Percentiles rank a stretch among this genome's conserved stretches.
Conservation (phyloP, 1,140 invertebrate genomes). For the Stratiolaelaps scimitus region DNA sequence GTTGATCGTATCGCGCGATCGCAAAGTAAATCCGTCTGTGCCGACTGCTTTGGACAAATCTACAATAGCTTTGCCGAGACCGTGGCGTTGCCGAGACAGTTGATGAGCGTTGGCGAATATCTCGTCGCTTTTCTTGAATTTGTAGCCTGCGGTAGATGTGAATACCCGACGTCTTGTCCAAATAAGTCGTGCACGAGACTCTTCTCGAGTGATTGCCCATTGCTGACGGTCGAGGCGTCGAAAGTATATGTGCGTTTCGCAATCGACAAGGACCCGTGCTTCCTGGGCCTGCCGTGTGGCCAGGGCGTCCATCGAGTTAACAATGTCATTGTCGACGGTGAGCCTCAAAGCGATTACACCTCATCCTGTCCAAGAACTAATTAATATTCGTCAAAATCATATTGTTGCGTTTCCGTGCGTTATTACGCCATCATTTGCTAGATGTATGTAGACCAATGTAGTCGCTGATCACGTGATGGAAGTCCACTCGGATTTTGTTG, state of each 20-base stretch:
- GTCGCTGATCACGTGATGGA: background rate
- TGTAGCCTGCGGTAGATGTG: conserved; percentile 5
- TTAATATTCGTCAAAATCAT: too few relatives aligned
- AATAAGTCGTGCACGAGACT: background rate
- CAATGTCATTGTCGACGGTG: conserved; percentile 18
- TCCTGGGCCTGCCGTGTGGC: conserved; percentile 15
- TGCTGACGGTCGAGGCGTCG: conserved; percentile 14
- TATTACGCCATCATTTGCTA: too few relatives aligned
- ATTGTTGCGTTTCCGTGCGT: too few relatives aligned
- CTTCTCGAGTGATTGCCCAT: conserved; percentile 10
- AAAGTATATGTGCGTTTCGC: conserved; percentile 17
- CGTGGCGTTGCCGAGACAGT: conserved; percentile 6
- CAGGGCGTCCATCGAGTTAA: conserved; percentile 23
- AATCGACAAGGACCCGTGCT: conserved; percentile 22
- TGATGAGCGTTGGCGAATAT: conserved; percentile 18
- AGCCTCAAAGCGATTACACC: background rate
- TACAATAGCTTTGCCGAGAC: conserved; percentile 19
- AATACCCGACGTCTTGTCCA: background rate
- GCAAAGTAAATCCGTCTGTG: background rate
- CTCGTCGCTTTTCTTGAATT: background rate
- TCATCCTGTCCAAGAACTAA: too few relatives aligned
- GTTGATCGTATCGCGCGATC: background rate
- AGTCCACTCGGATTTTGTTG: background rate
- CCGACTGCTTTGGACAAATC: conserved; percentile 5
- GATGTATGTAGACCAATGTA: too few relatives aligned